phyloP scores from a whole-genome alignment of 2,113 vertebrate species.

The Geococcyx californianus region DNA sequence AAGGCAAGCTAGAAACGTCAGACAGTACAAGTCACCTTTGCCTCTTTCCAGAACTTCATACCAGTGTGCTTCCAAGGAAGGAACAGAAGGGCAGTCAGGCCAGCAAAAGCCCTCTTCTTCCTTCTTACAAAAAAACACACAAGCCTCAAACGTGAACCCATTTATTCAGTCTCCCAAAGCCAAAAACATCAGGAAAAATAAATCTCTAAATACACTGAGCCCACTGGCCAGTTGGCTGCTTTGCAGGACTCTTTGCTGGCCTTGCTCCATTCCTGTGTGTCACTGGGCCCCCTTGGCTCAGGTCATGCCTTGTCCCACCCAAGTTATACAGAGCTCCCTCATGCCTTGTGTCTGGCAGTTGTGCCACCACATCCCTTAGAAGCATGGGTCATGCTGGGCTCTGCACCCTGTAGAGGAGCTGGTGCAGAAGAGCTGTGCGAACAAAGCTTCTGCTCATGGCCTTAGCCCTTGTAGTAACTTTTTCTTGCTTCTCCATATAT shows the following conservation, averaged over 20 bases:
- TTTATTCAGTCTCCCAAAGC: not conserved
- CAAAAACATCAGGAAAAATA: not conserved
- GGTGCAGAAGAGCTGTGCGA: not conserved
- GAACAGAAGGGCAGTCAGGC: not conserved
- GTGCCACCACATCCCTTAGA: not conserved
- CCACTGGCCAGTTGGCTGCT: not conserved
- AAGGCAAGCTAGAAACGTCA: not conserved
- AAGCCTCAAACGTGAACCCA: not conserved
- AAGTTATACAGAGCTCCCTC: not conserved
- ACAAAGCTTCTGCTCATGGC: not conserved
- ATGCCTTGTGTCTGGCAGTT: not conserved
- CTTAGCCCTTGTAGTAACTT: not conserved
- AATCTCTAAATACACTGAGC: not conserved
- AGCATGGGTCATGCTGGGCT: not conserved
- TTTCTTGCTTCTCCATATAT: not conserved
- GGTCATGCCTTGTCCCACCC: not conserved
- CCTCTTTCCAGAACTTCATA: rapidly evolving
- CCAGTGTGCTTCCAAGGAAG: not conserved
- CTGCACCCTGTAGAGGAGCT: rapidly evolving
- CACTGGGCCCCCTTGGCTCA: not conserved
- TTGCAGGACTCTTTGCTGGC: not conserved
- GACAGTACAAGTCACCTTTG: not conserved
- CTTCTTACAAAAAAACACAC: not conserved
- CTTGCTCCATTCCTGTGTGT: not conserved
- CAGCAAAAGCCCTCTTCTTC: not conserved